These are phyloP conservation scores for Panurus biarmicus DNA, from an alignment of 2,113 vertebrate genomes.

Conservation along the genomic window DNA sequence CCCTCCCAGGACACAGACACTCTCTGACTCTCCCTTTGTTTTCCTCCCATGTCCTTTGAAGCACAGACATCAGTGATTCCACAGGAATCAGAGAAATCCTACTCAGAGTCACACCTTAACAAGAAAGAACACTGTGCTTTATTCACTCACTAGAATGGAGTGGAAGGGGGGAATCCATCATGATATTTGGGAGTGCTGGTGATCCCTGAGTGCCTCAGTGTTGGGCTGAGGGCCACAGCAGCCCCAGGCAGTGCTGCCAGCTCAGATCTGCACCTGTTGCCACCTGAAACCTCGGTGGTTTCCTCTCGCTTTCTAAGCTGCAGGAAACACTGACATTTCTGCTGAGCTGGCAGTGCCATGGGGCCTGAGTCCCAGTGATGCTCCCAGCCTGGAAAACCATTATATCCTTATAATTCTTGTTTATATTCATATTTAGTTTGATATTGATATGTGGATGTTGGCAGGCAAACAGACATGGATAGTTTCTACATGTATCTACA, in stretches of 20 bases:
- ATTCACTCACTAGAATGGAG: not conserved
- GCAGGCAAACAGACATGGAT: too few relatives aligned
- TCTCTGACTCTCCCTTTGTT: not conserved
- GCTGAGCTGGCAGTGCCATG: not conserved
- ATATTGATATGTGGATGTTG: not conserved
- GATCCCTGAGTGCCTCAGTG: not conserved
- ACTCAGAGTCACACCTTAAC: not conserved
- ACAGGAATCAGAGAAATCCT: not conserved
- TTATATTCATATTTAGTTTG: not conserved
- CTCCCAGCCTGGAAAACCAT: not conserved
- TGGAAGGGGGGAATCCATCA: not conserved
- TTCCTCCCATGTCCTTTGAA: not conserved
- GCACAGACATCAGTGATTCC: not conserved
- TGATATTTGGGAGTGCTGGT: too few relatives aligned
- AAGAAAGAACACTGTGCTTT: fast-evolving
- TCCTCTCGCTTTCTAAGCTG: not conserved
- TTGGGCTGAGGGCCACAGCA: not conserved
- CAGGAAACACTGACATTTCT: not conserved
- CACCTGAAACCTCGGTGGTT: not conserved
- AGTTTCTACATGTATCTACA: fast-evolving
- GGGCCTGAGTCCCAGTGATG: not conserved
- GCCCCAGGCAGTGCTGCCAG: not conserved
- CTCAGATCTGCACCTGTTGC: not conserved
- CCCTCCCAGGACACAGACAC: not conserved
- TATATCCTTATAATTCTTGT: not conserved